Percentiles rank a stretch among this genome's conserved stretches.
Conservation (phyloP, 2,113 vertebrate species). For the Illadopsis cleaveri region DNA sequence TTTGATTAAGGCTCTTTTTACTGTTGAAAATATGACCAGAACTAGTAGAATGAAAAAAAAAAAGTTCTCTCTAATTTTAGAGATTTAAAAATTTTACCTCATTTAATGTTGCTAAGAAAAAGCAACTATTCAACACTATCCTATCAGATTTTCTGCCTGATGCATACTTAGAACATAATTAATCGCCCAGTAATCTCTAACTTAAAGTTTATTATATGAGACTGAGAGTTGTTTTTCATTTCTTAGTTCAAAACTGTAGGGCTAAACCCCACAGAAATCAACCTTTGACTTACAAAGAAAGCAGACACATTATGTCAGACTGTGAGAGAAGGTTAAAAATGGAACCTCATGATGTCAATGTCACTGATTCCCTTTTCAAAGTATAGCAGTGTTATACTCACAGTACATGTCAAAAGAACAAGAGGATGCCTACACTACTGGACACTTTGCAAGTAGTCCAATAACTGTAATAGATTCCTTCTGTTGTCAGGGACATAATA, state of each 20-base stretch:
- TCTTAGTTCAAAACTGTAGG: neutral
- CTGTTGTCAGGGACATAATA: neutral
- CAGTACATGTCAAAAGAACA: neutral
- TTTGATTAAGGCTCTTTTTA: neutral
- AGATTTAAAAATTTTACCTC: neutral
- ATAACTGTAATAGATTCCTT: neutral
- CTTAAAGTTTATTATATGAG: neutral
- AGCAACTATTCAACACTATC: neutral
- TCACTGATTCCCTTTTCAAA: neutral
- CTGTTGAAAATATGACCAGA: neutral
- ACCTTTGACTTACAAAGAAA: neutral
- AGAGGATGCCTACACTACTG: neutral
- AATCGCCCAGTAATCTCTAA: neutral
- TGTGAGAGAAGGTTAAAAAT: neutral
- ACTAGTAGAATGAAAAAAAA: neutral
- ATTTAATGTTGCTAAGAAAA: neutral
- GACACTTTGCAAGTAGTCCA: neutral
- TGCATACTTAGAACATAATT: neutral
- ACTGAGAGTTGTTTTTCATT: neutral
- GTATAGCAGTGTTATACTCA: neutral
- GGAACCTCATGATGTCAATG: neutral
- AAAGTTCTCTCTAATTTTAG: neutral
- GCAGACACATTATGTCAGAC: neutral
- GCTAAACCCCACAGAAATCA: neutral
- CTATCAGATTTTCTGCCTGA: neutral